A percentile compares a stretch with the other conserved stretches of the same genome.
Conservation (phyloP, 2,113 vertebrate genomes). For the Ia io region DNA sequence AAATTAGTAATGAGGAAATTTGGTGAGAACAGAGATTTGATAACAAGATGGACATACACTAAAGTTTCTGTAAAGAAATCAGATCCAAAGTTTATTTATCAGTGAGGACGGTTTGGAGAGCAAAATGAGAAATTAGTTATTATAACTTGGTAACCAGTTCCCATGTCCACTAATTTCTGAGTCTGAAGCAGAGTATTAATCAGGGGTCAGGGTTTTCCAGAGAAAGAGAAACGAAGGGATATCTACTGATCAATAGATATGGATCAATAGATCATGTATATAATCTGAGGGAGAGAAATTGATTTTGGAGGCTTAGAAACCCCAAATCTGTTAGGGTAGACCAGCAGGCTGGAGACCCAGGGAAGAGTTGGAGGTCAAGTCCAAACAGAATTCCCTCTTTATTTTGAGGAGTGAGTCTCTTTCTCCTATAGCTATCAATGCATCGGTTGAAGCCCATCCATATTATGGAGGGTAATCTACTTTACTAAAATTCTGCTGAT, state of each 20-base stretch:
- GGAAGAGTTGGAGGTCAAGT: not conserved
- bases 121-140: not conserved
- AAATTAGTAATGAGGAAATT: not conserved
- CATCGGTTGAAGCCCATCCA: not conserved
- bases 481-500: not conserved
- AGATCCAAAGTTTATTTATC: not conserved
- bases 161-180: not conserved
- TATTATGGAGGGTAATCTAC: not conserved
- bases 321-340: not conserved
- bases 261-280: not conserved
- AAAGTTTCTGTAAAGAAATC: not conserved
- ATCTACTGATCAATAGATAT: not conserved
- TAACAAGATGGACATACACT: not conserved
- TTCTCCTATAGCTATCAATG: not conserved
- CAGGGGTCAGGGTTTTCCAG: not conserved
- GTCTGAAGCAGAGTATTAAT: not conserved
- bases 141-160: not conserved
- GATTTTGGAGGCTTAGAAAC: not conserved
- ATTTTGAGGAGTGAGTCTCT: not conserved
- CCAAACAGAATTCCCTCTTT: not conserved
- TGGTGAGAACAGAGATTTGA: not conserved
- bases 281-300: not conserved
- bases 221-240: not conserved
- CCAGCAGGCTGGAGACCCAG: not conserved
- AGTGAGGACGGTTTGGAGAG: not conserved